Base-by-base conservation (phyloP, 2,797 vertebrate genomes). In the Notoglanidium macrostoma region DNA sequence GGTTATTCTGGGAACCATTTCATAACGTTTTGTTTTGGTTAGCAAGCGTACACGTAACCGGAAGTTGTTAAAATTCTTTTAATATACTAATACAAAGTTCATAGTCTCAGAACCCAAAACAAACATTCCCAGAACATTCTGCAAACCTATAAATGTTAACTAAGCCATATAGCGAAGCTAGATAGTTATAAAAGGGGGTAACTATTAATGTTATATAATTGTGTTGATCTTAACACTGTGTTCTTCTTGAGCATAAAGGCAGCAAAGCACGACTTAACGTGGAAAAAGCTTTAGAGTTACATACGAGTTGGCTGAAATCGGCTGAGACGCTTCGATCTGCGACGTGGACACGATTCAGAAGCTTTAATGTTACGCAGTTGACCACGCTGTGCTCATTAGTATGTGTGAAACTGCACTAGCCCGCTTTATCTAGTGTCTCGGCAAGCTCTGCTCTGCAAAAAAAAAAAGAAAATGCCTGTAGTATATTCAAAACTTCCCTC, bases 401-500 rank as follows among this genome's bases (percentile, higher is more conserved):
- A 76, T 83, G 84, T 29, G 55, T 8, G 14, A 74, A 55, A 5
- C 7, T 4, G 4, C 84, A n/a, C 68, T 23, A 35, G 23, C 14
- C 6, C 9, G 1, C 3, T 57, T 84, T 55, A 8, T 76, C 72
- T 83, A 73, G 35, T 44, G 51, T 29, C 49, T 57, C 17, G 0
- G 44, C 51, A 46, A 59, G 9, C 29, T 29, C 15, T 49, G 44
- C 21, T 68, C 35, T 29, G 35, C 3, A 17, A 46, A 19, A 5
- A 2, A 3, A 3, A 76, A 8, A 46, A 12, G 26, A 91, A 19
- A 65, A 95, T 96, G 95, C 89, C 92, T 89, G 89, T 89, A 83
- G 81, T 91, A 83, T 94, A 91, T 88, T 91, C 93, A 72, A 94
- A 93, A 86, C 90, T 96, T 61, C 91, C 92, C 0, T 89, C 89